Evolutionary conservation across 2,113 vertebrate genomes (phyloP).

Genomic region (Nettapus auritus): DNA sequence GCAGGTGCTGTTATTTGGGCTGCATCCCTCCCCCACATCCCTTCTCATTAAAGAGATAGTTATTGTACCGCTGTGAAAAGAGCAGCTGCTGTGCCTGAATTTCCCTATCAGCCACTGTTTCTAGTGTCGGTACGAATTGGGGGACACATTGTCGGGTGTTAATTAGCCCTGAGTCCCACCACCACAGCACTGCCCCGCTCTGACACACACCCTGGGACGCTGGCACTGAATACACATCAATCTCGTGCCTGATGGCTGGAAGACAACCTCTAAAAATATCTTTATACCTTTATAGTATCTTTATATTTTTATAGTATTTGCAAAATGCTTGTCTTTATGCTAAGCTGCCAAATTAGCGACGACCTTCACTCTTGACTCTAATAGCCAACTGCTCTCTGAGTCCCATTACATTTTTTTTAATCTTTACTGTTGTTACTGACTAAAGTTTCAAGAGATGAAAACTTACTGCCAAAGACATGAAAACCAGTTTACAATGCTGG

Average conservation of each 20-base stretch:
- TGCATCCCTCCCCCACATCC: slow-evolving; percentile 17
- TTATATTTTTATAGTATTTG: not conserved
- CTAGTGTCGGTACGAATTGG: slow-evolving; percentile 40
- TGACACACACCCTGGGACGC: slow-evolving; percentile 48
- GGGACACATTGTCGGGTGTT: slow-evolving; percentile 53
- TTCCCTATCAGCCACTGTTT: slow-evolving; percentile 70
- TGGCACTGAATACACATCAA: slow-evolving; percentile 48
- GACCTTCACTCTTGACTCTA: not conserved
- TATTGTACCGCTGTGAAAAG: slow-evolving; percentile 79
- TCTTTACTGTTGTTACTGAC: not conserved
- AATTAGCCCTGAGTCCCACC: slow-evolving; percentile 50
- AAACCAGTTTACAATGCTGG: not conserved
- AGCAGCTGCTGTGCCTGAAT: slow-evolving; percentile 79
- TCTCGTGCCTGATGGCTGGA: not conserved
- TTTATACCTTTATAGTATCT: no score
- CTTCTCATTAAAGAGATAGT: slow-evolving; percentile 65
- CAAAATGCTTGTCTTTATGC: not conserved
- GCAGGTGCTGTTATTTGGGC: slow-evolving; percentile 78
- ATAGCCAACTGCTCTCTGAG: not conserved
- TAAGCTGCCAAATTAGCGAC: slow-evolving; percentile 27
- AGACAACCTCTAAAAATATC: slow-evolving; percentile 15
- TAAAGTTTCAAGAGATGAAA: slow-evolving; percentile 5
- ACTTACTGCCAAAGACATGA: not conserved
- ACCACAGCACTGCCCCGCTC: slow-evolving; percentile 33
- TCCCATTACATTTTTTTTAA: not conserved